Evolutionary conservation across 2,113 vertebrate species (phyloP).

Genomic region (Tympanuchus pallidicinctus): DNA sequence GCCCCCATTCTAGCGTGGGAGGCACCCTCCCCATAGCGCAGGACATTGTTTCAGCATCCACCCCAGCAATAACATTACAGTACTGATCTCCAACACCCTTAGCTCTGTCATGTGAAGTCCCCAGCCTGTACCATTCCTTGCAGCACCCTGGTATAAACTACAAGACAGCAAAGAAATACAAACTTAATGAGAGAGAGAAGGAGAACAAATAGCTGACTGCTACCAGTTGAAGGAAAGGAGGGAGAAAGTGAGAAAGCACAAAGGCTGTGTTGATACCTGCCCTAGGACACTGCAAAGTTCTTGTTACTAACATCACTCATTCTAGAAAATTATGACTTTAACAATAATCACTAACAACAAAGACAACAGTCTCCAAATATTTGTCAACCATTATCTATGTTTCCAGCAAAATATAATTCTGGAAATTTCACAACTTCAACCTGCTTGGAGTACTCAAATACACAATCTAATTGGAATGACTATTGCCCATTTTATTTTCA

Average conservation of each 20-base stretch:
- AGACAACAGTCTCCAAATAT: not conserved
- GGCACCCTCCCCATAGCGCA: rapidly evolving
- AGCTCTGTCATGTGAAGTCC: not conserved
- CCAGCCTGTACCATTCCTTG: not conserved
- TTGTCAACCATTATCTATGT: not conserved
- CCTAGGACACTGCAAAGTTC: not conserved
- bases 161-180: not conserved
- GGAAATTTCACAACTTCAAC: not conserved
- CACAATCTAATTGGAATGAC: not conserved
- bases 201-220: not conserved
- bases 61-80: rapidly evolving
- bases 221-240: not conserved
- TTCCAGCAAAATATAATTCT: not conserved
- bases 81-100: not conserved
- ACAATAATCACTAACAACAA: not conserved
- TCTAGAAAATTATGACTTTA: not conserved
- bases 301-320: rapidly evolving
- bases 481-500: conserved; percentile 34
- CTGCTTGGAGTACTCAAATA: conserved; percentile 16
- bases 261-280: not conserved
- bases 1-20: rapidly evolving
- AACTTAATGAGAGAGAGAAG: not conserved
- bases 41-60: not conserved
- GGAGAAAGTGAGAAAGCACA: not conserved
- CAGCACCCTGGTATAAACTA: not conserved